Percentiles rank a stretch among this genome's conserved stretches.
These are phyloP conservation scores for Brassicogethes aeneus DNA, from an alignment of 2,888 invertebrate genomes.

Conservation along the genomic window DNA sequence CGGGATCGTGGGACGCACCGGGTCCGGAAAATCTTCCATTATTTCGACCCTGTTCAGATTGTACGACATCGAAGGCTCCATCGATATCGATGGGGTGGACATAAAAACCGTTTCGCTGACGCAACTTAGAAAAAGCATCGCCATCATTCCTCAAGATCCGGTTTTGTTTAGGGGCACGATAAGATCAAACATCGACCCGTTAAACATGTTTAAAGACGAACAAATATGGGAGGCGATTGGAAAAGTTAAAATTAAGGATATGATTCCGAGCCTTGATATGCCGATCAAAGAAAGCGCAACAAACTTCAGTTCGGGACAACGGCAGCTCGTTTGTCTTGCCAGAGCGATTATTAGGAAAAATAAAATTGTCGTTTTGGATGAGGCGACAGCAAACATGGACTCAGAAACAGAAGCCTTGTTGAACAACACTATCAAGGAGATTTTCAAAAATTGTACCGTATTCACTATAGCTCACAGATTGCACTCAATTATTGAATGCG, in stretches of 20 bases:
- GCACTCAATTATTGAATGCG: conserved; percentile 48
- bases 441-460: conserved; percentile 43
- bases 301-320: conserved; percentile 44
- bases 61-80: conserved; percentile 44
- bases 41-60: conserved; percentile 60
- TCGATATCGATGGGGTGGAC: conserved; percentile 56
- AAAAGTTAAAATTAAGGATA: conserved; percentile 65
- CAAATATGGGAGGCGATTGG: conserved; percentile 74
- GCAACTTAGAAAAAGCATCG: conserved; percentile 46
- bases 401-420: conserved; percentile 42
- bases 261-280: conserved; percentile 49
- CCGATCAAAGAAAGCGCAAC: conserved; percentile 1
- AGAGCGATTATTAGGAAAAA: conserved; percentile 42
- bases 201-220: conserved; percentile 63
- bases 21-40: conserved; percentile 74
- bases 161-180: conserved; percentile 77
- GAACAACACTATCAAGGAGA: conserved; percentile 42
- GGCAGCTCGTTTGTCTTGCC: conserved; percentile 46
- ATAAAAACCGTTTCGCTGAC: conserved; percentile 39
- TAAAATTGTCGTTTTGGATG: conserved; percentile 43
- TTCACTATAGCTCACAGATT: conserved; percentile 35
- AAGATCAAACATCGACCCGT: conserved; percentile 80
- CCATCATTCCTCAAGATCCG: conserved; percentile 80
- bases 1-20: conserved; percentile 70
- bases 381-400: conserved; percentile 47